Percentiles rank a stretch among this genome's conserved stretches.
Conservation (phyloP, 2,113 vertebrate genomes). For the Pristiophorus japonicus region DNA sequence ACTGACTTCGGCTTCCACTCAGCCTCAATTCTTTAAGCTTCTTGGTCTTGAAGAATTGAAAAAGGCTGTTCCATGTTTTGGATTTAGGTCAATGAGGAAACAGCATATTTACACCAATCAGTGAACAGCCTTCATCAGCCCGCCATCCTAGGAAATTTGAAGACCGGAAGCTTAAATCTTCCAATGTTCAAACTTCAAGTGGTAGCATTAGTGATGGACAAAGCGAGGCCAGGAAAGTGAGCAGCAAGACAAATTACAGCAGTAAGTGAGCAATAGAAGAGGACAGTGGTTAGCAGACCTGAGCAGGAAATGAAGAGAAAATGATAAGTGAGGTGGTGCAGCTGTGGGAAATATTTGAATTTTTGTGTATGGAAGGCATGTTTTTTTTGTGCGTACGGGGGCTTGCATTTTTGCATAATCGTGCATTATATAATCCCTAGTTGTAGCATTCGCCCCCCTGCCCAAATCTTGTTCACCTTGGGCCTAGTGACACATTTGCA, state of each 20-base stretch:
- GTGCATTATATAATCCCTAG: too few species aligned
- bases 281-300: not conserved
- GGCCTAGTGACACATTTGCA: not conserved
- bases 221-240: not conserved
- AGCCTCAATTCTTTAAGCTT: too few species aligned
- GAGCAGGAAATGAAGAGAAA: not conserved
- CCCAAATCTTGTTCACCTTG: not conserved
- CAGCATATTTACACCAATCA: not conserved
- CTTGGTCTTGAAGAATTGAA: too few species aligned
- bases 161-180: not conserved
- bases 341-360: not conserved
- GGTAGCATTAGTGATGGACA: not conserved
- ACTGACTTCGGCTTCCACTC: too few species aligned
- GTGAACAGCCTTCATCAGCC: not conserved
- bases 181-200: not conserved
- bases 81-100: too few species aligned
- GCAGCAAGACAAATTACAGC: not conserved
- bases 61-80: too few species aligned
- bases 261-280: too few species aligned
- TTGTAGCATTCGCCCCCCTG: not conserved
- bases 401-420: not conserved
- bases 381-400: too few species aligned
- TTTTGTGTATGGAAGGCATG: not conserved
- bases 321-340: not conserved
- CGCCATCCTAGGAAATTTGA: not conserved